Conservation (phyloP, 2,797 vertebrate genomes). For the Pantherophis alleghaniensis region DNA sequence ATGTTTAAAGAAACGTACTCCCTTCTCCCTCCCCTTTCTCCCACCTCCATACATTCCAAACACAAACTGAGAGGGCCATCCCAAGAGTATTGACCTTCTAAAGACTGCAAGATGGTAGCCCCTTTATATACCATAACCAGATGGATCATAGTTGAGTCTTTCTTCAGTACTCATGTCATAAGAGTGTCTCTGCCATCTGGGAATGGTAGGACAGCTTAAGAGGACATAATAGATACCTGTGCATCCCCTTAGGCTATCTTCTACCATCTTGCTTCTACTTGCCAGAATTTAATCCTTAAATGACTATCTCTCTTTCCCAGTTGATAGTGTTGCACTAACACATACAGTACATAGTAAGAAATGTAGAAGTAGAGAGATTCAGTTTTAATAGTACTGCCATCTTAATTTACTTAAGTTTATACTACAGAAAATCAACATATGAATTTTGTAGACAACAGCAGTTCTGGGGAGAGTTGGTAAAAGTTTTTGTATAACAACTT, state of each 20-base stretch:
- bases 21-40: not conserved
- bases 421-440: rapidly evolving
- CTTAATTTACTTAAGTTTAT: not conserved
- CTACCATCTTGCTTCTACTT: not conserved
- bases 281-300: not conserved
- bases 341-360: too few species aligned
- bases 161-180: not conserved
- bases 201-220: not conserved
- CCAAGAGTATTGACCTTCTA: not conserved
- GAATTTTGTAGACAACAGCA: not conserved
- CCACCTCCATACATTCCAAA: not conserved
- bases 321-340: not conserved
- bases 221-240: not conserved
- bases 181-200: not conserved
- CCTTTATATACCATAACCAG: not conserved
- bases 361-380: not conserved
- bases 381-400: not conserved
- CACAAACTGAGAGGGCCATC: not conserved
- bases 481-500: constrained; percentile 14
- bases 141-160: not conserved
- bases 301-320: not conserved
- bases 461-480: not conserved
- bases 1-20: not conserved
- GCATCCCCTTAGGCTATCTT: not conserved
- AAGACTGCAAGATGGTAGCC: not conserved